phyloP scores from a whole-genome alignment of 2,888 invertebrate species.

The Linnaemya tessellans region DNA sequence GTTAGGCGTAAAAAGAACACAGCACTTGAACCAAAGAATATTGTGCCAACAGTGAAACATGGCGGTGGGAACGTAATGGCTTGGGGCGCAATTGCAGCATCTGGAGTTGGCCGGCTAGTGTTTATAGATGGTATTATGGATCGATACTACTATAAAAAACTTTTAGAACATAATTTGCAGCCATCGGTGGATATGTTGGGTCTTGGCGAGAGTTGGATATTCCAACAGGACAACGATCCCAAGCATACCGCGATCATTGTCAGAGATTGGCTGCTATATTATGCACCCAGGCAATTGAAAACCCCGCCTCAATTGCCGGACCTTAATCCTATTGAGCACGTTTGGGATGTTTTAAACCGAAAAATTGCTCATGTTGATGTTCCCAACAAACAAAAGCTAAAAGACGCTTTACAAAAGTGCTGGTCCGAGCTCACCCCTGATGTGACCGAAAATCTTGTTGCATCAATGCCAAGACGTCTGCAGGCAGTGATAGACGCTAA shows the following conservation, averaged over 20 bases:
- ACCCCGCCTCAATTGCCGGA: too few species aligned
- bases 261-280: too few species aligned
- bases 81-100: neutral
- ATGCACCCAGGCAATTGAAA: too few species aligned
- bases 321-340: too few species aligned
- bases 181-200: neutral
- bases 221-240: constrained; percentile 6
- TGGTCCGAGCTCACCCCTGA: too few species aligned
- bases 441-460: too few species aligned
- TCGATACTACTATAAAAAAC: neutral
- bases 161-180: neutral
- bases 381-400: too few species aligned
- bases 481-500: too few species aligned
- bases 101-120: neutral
- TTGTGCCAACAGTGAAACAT: neutral
- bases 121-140: neutral
- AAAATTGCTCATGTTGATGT: too few species aligned
- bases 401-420: too few species aligned
- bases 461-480: too few species aligned
- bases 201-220: neutral
- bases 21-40: neutral
- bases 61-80: neutral
- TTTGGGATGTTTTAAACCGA: too few species aligned
- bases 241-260: neutral
- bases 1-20: neutral